A percentile compares a stretch with the other conserved stretches of the same genome.
phyloP scores from a whole-genome alignment of 30 jellyfish, hydroid and myxozoan genomes.

The Morbakka virulenta region DNA sequence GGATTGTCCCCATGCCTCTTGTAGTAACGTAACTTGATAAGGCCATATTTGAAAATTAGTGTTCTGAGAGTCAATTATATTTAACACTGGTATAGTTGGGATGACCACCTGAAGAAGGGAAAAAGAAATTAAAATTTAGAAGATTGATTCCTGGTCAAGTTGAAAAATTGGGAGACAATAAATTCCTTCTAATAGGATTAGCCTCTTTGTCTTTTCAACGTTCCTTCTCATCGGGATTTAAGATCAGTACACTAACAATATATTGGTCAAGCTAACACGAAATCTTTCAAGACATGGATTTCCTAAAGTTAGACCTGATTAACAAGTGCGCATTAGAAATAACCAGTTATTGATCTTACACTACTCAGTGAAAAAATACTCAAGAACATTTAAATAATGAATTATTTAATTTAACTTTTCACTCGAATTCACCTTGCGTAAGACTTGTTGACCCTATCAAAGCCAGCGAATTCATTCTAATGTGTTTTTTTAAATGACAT shows the following conservation, averaged over 20 bases:
- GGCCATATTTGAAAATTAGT: background rate
- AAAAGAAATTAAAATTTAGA: background rate
- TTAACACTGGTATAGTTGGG: background rate
- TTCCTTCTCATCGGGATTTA: background rate
- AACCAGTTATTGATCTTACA: background rate
- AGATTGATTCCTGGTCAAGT: background rate
- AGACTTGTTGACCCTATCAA: no score
- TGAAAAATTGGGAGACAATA: background rate
- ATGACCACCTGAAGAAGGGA: background rate
- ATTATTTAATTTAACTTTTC: no score
- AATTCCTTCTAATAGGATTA: background rate
- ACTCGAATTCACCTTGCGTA: no score
- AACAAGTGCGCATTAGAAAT: background rate
- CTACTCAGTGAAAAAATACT: no score
- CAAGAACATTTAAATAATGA: no score
- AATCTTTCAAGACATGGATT: background rate
- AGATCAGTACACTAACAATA: background rate
- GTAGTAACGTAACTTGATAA: background rate
- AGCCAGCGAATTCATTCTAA: no score
- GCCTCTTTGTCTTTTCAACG: background rate
- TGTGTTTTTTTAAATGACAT: no score
- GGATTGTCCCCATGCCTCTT: no score
- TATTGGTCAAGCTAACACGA: background rate
- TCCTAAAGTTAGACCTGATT: background rate
- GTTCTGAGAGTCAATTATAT: background rate